phyloP scores from a whole-genome alignment of 2,113 vertebrate genomes.

The Channa argus region DNA sequence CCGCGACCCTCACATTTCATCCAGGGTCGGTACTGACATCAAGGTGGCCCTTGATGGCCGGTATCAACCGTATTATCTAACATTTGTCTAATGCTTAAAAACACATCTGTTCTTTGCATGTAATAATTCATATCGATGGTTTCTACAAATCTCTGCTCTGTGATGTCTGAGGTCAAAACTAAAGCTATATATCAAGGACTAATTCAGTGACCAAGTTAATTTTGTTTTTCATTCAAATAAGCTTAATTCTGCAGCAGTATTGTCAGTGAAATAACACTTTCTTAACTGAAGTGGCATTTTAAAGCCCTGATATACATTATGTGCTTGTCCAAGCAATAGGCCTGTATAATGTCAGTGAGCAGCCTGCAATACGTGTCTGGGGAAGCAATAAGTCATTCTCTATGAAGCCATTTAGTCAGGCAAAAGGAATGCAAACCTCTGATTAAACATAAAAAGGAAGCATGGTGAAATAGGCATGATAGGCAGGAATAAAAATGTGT shows the following conservation, averaged over 20 bases:
- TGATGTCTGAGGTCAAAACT: constrained; percentile 37
- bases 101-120: no score
- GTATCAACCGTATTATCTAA: no score
- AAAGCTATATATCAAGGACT: constrained; percentile 8
- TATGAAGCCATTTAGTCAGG: constrained; percentile 22
- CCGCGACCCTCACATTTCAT: no score
- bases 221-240: constrained; percentile 46
- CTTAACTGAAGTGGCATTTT: constrained; percentile 3
- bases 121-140: no score
- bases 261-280: constrained; percentile 4
- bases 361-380: not conserved
- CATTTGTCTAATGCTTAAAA: no score
- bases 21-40: no score
- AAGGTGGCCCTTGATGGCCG: no score
- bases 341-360: not conserved
- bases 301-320: constrained; percentile 1
- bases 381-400: not conserved
- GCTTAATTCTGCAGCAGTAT: constrained; percentile 27
- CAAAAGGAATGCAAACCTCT: constrained; percentile 45
- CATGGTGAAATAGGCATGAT: not conserved
- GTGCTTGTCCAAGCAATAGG: not conserved
- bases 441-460: constrained; percentile 3
- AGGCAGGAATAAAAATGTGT: constrained; percentile 10
- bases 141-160: constrained; percentile 13
- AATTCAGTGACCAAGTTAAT: constrained; percentile 11